Evolutionary conservation across 2,113 vertebrate genomes (phyloP), one percentile per base, ranked within the genome.

Genomic region (Zeus faber): DNA sequence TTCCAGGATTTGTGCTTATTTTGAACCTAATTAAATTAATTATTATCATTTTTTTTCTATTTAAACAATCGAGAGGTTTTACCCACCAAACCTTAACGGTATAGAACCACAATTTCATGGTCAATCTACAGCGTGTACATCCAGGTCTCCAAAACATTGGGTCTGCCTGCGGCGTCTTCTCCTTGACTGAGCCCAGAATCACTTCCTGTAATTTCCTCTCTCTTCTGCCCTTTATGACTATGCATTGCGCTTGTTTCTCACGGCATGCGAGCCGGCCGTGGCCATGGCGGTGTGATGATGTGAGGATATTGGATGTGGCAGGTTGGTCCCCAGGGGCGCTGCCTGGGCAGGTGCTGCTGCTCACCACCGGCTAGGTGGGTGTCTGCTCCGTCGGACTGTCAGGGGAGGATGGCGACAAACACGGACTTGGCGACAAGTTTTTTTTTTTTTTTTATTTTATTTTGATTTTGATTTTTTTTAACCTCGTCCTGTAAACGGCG

Each of bases 281-380:
- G n/a, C 53, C 49, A 11, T 37, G 27, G 13, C 18, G n/a, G n/a
- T n/a, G n/a, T n/a, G n/a, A n/a, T n/a, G n/a, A 7, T 49, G 46
- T 73, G 78, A 79, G 37, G 58, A 55, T 54, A 61, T 63, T 18
- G 49, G 21, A 47, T 54, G 65, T 67, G 76, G 73, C 65, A 81
- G 62, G 54, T 51, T 22, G 40, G 33, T 56, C 70, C 67, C 44
- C 57, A 39, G 70, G 69, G n/a, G 58, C 40, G 55, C 62, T 65
- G 60, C 65, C 59, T 60, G 68, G 67, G 61, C 63, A 76, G 67
- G 70, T 66, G 64, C 52, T 67, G 31, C 45, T 27, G 37, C 33
- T 65, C 54, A 24, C 50, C 75, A 64, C 67, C 76, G 66, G 62
- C 62, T 58, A 65, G 59, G 40, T 24, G 67, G 47, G 23, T 76